Evolutionary conservation across 1,140 invertebrate species (phyloP).

Genomic region (Protaetia brevitarsis): DNA sequence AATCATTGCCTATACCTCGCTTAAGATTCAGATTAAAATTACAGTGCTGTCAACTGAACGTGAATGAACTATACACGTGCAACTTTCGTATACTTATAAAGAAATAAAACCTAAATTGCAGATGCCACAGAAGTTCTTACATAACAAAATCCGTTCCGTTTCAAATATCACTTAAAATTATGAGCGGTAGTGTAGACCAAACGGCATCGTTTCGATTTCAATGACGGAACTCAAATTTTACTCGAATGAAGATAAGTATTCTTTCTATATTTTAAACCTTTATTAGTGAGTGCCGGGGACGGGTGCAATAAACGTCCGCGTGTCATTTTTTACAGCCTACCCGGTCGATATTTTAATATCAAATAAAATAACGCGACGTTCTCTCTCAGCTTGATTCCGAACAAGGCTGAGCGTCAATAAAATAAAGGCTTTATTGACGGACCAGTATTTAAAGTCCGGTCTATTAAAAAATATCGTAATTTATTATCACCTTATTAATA

Average conservation of each 20-base stretch:
- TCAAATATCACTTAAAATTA: too few relatives aligned
- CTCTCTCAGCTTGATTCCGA: slow-evolving; percentile 27
- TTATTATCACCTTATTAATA: slow-evolving; percentile 21
- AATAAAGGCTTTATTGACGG: slow-evolving; percentile 28
- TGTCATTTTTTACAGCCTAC: slow-evolving; percentile 31
- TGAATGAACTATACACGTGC: too few relatives aligned
- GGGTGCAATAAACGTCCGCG: slow-evolving; percentile 29
- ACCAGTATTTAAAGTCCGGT: background rate
- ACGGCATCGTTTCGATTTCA: background rate
- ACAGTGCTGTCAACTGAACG: too few relatives aligned
- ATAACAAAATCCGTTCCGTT: too few relatives aligned
- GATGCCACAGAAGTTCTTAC: too few relatives aligned
- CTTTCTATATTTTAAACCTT: slow-evolving; percentile 9
- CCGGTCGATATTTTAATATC: slow-evolving; percentile 33
- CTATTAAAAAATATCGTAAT: slow-evolving; percentile 24
- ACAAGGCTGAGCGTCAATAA: slow-evolving; percentile 24
- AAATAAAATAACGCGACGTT: slow-evolving; percentile 32
- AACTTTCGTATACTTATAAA: too few relatives aligned
- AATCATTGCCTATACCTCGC: too few relatives aligned
- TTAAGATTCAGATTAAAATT: too few relatives aligned
- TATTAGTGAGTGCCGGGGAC: slow-evolving; percentile 7
- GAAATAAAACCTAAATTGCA: too few relatives aligned
- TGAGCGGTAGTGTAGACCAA: background rate
- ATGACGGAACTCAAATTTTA: slow-evolving; percentile 1
- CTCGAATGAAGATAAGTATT: slow-evolving; percentile 9